Evolutionary conservation across 2,888 invertebrate genomes (phyloP).

Genomic region (Rhagonycha fulva): DNA sequence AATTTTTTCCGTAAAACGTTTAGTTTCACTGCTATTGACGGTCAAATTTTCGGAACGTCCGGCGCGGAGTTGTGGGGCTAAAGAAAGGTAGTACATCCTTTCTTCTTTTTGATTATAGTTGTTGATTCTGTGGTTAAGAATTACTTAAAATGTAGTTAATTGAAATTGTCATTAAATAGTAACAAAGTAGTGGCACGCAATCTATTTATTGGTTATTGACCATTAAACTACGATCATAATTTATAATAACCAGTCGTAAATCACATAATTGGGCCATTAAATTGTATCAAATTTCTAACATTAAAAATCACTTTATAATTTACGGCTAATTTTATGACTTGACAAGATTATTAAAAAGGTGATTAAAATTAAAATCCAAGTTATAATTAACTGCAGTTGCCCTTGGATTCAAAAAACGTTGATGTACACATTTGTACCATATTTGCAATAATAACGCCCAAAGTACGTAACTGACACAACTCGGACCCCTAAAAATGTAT

Average conservation of each 20-base stretch:
- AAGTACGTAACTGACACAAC: conserved; percentile 25
- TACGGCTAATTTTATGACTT: background rate
- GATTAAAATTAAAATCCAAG: background rate
- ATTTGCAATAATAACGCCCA: conserved; percentile 7
- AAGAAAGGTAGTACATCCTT: too few species aligned
- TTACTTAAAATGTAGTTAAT: background rate
- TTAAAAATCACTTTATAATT: background rate
- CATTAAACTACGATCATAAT: background rate
- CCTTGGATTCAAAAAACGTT: background rate
- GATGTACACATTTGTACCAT: background rate
- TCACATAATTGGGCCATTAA: background rate
- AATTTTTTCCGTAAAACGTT: too few species aligned
- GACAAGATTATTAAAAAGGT: background rate
- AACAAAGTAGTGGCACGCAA: background rate
- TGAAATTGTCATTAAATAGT: background rate
- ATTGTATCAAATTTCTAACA: background rate
- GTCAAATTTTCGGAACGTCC: too few species aligned
- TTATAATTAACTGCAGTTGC: background rate
- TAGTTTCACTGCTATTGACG: too few species aligned
- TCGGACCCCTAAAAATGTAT: conserved; percentile 32
- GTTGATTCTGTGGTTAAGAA: too few species aligned
- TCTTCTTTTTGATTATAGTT: too few species aligned
- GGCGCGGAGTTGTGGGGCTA: too few species aligned
- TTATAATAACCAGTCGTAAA: background rate
- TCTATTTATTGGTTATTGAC: background rate